Conservation (phyloP, 2,888 invertebrate genomes). For the Thelaira solivaga region DNA sequence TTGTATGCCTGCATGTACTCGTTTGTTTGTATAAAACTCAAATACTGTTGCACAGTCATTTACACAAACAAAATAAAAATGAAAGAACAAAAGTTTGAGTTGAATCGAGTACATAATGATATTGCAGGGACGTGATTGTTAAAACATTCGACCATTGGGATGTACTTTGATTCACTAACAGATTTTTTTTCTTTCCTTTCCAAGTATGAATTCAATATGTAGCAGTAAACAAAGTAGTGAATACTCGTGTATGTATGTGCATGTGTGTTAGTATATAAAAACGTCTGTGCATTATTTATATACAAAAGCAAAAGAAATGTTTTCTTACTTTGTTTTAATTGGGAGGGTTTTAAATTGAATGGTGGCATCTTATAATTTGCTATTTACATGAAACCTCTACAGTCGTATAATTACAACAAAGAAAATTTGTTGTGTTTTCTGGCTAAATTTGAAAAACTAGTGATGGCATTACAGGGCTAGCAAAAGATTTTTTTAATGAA, state of each 20-base stretch:
- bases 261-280: background rate
- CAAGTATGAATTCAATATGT: conserved; percentile 15
- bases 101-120: conserved; percentile 73
- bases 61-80: conserved; percentile 17
- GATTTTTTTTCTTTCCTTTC: conserved; percentile 47
- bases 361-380: background rate
- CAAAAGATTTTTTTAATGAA: too few relatives aligned
- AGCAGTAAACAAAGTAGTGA: background rate
- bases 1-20: background rate
- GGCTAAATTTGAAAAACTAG: background rate
- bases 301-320: too few relatives aligned
- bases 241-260: background rate
- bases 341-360: conserved; percentile 35
- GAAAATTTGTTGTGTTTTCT: background rate
- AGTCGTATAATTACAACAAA: conserved; percentile 20
- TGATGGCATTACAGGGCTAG: background rate
- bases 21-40: conserved; percentile 4
- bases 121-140: conserved; percentile 76
- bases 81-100: conserved; percentile 44
- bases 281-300: background rate
- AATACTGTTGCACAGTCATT: conserved; percentile 33
- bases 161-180: conserved; percentile 74
- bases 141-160: conserved; percentile 77
- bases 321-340: conserved; percentile 20
- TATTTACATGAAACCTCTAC: background rate